phyloP scores from a whole-genome alignment of 2,888 invertebrate genomes.

The Leptothorax acervorum region DNA sequence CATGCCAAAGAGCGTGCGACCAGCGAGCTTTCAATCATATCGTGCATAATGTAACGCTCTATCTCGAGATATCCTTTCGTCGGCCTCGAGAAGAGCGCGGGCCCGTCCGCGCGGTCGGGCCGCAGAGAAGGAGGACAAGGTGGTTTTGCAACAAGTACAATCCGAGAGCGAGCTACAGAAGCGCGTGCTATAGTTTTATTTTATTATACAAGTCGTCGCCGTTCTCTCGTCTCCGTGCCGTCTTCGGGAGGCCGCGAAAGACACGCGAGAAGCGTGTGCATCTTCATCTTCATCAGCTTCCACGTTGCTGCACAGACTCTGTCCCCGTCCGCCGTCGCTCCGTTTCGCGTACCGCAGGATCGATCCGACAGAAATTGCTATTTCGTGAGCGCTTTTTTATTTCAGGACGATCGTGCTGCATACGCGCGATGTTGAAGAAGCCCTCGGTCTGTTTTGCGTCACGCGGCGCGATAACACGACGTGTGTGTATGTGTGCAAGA shows the following conservation, averaged over 20 bases:
- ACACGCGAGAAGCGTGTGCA: no score
- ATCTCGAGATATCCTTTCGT: slow-evolving; percentile 38
- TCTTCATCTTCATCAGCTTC: neutral
- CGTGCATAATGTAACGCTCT: slow-evolving; percentile 74
- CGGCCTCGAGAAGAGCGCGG: slow-evolving; percentile 1
- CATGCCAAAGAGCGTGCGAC: slow-evolving; percentile 75
- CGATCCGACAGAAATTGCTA: neutral
- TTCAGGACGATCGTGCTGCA: neutral
- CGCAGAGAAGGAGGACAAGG: neutral
- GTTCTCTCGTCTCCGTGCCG: slow-evolving; percentile 56
- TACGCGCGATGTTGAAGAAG: slow-evolving; percentile 10
- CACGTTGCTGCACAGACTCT: neutral
- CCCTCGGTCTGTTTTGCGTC: slow-evolving; percentile 19
- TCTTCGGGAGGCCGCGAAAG: neutral
- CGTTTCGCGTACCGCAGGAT: neutral
- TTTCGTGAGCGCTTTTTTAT: neutral
- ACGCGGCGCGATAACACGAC: slow-evolving; percentile 14
- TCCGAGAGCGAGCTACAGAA: slow-evolving; percentile 66
- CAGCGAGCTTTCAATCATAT: slow-evolving; percentile 79
- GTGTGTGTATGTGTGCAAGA: neutral
- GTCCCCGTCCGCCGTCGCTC: neutral
- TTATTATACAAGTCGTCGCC: slow-evolving; percentile 74
- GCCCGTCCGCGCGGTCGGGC: neutral
- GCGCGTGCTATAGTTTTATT: slow-evolving; percentile 73
- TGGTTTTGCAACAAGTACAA: slow-evolving; percentile 72